A percentile compares a stretch with the other conserved stretches of the same genome.
Conservation (phyloP, 2,888 invertebrate species). For the Endomychus coccineus region DNA sequence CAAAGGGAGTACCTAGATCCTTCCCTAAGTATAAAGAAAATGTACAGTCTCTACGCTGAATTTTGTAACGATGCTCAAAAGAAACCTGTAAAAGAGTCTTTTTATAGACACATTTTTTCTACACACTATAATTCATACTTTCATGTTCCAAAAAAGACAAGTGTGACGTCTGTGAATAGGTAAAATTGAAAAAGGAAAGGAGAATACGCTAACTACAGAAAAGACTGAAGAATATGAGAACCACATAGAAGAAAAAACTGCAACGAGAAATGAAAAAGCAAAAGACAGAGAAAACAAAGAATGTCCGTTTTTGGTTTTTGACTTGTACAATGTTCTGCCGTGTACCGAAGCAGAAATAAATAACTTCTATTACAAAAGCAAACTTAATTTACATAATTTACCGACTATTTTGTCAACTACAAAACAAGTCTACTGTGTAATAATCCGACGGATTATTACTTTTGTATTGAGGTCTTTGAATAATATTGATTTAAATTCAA, state of each 20-base stretch:
- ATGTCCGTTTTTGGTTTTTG: neutral
- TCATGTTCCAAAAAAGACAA: neutral
- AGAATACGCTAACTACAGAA: too few relatives aligned
- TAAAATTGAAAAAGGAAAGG: slow-evolving; percentile 2
- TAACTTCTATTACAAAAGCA: too few relatives aligned
- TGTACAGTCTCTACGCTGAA: neutral
- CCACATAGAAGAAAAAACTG: neutral
- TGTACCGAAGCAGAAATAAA: too few relatives aligned
- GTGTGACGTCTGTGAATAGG: slow-evolving; percentile 2
- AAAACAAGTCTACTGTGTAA: too few relatives aligned
- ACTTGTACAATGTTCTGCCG: too few relatives aligned
- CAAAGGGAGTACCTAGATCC: neutral
- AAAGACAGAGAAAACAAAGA: slow-evolving; percentile 3
- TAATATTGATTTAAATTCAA: too few relatives aligned
- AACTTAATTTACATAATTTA: too few relatives aligned
- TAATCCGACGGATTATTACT: too few relatives aligned
- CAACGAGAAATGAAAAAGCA: slow-evolving; percentile 1
- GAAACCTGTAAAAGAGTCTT: neutral
- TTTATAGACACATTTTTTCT: slow-evolving; percentile 1
- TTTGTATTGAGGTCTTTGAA: too few relatives aligned
- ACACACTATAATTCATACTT: neutral
- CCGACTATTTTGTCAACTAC: too few relatives aligned
- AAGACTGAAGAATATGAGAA: slow-evolving; percentile 2
- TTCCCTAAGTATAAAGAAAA: neutral
- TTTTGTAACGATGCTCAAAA: neutral